These are phyloP conservation scores for Orthosia gothica DNA, from an alignment of 2,888 invertebrate genomes.

Conservation along the genomic window DNA sequence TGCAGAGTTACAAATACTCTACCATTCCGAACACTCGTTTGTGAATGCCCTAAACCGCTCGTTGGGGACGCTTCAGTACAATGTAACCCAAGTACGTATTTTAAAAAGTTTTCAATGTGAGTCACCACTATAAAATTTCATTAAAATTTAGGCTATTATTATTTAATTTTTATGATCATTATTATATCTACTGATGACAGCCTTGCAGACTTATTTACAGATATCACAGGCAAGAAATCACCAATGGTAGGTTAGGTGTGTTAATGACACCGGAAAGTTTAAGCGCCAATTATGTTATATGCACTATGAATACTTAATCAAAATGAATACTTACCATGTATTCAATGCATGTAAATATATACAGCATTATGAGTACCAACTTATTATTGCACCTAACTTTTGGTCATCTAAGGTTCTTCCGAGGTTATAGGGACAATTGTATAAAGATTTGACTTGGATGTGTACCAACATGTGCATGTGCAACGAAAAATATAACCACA, in stretches of 20 bases:
- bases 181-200: constrained; percentile 5
- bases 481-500: neutral
- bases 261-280: constrained; percentile 7
- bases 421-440: constrained; percentile 12
- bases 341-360: constrained; percentile 65
- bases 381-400: constrained; percentile 41
- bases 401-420: constrained; percentile 21
- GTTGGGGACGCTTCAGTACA: constrained; percentile 97
- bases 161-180: constrained; percentile 8
- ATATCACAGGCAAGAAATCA: constrained; percentile 28
- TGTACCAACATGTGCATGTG: neutral
- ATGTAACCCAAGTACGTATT: constrained; percentile 94
- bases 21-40: constrained; percentile 97
- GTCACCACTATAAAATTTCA: neutral
- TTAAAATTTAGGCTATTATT: neutral
- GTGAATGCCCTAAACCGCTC: constrained; percentile 96
- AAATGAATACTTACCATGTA: constrained; percentile 45
- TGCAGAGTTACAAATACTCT: constrained; percentile 97
- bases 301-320: constrained; percentile 54
- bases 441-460: constrained; percentile 15
- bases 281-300: constrained; percentile 20
- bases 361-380: constrained; percentile 48
- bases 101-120: neutral
- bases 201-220: constrained; percentile 56
- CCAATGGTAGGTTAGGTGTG: constrained; percentile 36